Base-by-base conservation (phyloP, 2,888 invertebrate genomes). In the Vannuccia rotundouncinata region DNA sequence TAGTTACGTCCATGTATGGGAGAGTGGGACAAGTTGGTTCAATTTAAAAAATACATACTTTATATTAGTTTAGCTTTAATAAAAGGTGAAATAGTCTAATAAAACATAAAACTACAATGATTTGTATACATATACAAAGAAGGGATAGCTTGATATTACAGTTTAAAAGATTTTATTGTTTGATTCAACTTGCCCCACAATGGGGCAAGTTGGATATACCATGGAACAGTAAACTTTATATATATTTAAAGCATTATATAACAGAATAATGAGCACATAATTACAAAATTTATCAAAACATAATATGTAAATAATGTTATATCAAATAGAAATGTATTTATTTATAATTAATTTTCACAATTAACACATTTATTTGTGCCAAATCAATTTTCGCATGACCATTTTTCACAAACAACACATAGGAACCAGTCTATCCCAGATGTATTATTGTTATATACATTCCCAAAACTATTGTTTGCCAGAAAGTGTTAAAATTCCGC, bases 161-260 rank as follows among this genome's bases (percentile, higher is more conserved):
- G 66, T 66, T 66, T 66, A 66, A 66, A 66, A 66, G 66, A 66
- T 66, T 66, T 66, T 66, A 66, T 66, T 66, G 66, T n/a, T 66
- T 66, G 66, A 66, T 66, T 22, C 66, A 66, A 66, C 25, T 66
- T 66, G 66, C 66, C 66, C 66, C 66, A 66, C 66, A 66, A 66
- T 66, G 66, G 66, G 25, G 66, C 66, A 66, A 66, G 66, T 66
- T 66, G 66, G 66, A 66, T 66, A 66, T 66, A 5, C 66, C 66
- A 66, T 66, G 66, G 66, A 66, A 66, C 66, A 66, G 66, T 66
- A 66, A 66, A 66, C 66, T 66, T 66, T 22, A 66, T 66, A 66
- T 66, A 66, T 5, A 66, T 66, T 66, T 66, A 66, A 66, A 66
- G 66, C 66, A 66, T 66, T 66, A 66, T 66, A 66, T n/a, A 66